These are phyloP conservation scores for Tolmerus cingulatus DNA, from an alignment of 2,888 invertebrate genomes.

Conservation along the genomic window DNA sequence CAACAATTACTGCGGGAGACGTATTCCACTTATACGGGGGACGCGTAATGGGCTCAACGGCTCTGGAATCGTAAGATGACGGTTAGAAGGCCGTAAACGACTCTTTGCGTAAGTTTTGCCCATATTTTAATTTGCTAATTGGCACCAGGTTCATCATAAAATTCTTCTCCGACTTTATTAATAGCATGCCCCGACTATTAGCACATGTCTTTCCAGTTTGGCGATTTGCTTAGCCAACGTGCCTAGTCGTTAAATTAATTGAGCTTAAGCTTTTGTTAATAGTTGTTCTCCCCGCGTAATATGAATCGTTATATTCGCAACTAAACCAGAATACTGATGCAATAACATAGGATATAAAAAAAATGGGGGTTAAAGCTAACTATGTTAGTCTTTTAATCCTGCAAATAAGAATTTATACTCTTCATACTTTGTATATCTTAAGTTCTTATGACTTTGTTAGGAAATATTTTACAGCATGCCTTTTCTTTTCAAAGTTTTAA, in stretches of 20 bases:
- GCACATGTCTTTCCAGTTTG: neutral
- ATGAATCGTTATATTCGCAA: neutral
- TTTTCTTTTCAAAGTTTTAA: too few species aligned
- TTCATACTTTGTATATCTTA: neutral
- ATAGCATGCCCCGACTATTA: neutral
- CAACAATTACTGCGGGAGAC: neutral
- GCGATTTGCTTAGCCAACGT: neutral
- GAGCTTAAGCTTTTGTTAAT: neutral
- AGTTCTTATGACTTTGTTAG: too few species aligned
- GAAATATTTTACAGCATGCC: neutral
- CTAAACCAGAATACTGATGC: neutral
- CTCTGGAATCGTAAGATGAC: neutral
- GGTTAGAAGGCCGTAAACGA: neutral
- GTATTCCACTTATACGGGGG: neutral
- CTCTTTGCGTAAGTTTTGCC: neutral
- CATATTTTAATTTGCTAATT: conserved; percentile 8
- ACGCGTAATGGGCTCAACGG: neutral
- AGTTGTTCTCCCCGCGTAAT: neutral
- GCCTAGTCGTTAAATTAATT: neutral
- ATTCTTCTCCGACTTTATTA: neutral
- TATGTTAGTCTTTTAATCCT: neutral
- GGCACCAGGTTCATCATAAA: neutral
- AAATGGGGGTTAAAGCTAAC: neutral
- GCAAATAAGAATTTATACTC: neutral
- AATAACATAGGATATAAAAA: neutral